Evolutionary conservation across 2,797 vertebrate species (phyloP).

Genomic region (Tamandua tetradactyla): DNA sequence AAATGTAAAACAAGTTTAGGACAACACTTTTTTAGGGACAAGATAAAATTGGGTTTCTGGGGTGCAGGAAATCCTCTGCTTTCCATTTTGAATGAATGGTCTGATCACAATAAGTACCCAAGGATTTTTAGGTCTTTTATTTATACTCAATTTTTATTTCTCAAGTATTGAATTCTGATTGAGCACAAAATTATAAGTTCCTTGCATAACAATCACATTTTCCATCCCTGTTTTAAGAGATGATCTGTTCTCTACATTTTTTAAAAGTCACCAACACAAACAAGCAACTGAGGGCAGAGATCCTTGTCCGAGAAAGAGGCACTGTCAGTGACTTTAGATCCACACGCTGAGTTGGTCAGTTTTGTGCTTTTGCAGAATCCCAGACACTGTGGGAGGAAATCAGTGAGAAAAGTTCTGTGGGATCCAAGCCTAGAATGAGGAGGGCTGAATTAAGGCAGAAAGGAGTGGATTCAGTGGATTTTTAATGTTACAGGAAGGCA

Average conservation of each 20-base stretch:
- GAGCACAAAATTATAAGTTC: background rate
- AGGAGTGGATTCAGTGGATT: no score
- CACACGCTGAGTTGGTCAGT: background rate
- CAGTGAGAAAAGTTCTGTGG: background rate
- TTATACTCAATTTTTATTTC: background rate
- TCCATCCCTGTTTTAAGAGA: background rate
- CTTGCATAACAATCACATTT: background rate
- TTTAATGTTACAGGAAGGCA: background rate
- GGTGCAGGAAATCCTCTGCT: background rate
- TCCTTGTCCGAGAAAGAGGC: background rate
- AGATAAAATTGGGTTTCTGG: background rate
- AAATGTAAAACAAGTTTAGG: background rate
- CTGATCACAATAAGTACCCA: background rate
- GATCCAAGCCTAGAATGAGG: no score
- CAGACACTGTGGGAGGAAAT: no score
- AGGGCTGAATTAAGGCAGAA: background rate
- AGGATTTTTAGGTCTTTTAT: background rate
- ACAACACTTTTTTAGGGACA: background rate
- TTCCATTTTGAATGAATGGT: background rate
- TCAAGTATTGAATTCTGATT: background rate
- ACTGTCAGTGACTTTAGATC: accelerated
- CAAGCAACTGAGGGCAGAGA: accelerated
- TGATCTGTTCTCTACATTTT: background rate
- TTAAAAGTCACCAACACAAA: background rate
- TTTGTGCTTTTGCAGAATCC: accelerated